Percentiles rank a stretch among this genome's conserved stretches.
These are phyloP conservation scores for Bryconaethiops microstoma DNA, from an alignment of 2,797 vertebrate genomes.

Conservation along the genomic window DNA sequence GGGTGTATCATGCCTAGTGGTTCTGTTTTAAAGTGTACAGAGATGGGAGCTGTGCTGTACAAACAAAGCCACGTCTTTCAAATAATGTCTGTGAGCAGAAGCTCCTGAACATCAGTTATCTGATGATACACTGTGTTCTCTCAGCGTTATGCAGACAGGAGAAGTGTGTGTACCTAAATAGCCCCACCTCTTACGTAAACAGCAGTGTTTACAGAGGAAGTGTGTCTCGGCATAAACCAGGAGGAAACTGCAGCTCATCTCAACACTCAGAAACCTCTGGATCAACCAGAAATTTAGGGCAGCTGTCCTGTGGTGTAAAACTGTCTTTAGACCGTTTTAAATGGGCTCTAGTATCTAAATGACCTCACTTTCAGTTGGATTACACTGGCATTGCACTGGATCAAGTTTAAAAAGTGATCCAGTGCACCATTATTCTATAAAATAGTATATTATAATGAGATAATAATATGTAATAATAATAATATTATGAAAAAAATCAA, in stretches of 20 bases:
- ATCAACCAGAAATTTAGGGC: not conserved
- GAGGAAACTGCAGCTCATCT: not conserved
- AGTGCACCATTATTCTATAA: no score
- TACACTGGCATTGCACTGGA: no score
- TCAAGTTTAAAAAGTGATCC: no score
- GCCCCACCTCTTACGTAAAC: constrained; percentile 32
- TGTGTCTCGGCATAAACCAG: constrained; percentile 9
- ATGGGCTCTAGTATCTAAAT: no score
- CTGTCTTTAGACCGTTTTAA: not conserved
- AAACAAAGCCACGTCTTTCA: constrained; percentile 16
- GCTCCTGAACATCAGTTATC: not conserved
- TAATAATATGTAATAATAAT: no score
- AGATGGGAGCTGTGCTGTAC: not conserved
- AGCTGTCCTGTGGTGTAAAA: not conserved
- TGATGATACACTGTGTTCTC: constrained; percentile 15
- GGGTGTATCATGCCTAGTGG: not conserved
- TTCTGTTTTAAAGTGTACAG: not conserved
- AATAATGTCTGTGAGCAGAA: not conserved
- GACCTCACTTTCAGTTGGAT: not conserved
- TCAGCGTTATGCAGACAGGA: not conserved
- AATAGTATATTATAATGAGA: no score
- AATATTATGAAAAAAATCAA: no score
- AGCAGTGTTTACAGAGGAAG: constrained; percentile 29
- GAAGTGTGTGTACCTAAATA: constrained; percentile 4
- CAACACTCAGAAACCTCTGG: not conserved